phyloP scores from a whole-genome alignment of 2,888 invertebrate genomes.

The Sinelater perroti region DNA sequence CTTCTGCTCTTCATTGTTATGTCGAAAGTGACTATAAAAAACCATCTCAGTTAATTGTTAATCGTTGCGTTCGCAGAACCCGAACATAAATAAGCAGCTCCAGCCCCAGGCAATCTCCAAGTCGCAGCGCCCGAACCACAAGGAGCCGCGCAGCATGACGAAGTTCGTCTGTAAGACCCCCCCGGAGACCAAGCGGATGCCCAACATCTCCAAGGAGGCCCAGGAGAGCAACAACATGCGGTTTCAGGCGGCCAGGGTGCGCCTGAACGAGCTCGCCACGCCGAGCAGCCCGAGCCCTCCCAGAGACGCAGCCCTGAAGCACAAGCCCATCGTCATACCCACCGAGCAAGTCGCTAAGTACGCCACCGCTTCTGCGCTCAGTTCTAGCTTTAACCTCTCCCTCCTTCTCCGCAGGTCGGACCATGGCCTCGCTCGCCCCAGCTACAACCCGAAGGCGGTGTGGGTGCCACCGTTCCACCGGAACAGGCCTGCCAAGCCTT shows the following conservation, averaged over 20 bases:
- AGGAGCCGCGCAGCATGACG: neutral
- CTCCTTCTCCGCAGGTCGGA: too few relatives aligned
- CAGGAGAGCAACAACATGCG: constrained; percentile 10
- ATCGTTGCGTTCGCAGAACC: constrained; percentile 21
- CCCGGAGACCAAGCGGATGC: neutral
- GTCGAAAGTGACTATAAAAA: too few relatives aligned
- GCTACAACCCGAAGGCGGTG: too few relatives aligned
- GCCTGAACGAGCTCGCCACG: constrained; percentile 41
- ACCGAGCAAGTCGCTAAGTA: constrained; percentile 49
- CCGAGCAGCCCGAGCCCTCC: constrained; percentile 63
- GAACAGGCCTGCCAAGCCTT: too few relatives aligned
- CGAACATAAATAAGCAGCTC: constrained; percentile 17
- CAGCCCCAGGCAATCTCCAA: neutral
- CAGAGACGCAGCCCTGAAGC: constrained; percentile 49
- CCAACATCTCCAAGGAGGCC: neutral
- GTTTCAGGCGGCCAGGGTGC: constrained; percentile 33
- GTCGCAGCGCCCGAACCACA: too few relatives aligned
- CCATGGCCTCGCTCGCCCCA: too few relatives aligned
- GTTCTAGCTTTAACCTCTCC: too few relatives aligned
- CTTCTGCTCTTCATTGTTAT: too few relatives aligned
- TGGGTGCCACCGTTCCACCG: too few relatives aligned
- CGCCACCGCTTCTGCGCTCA: too few relatives aligned
- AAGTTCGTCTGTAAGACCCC: constrained; percentile 27
- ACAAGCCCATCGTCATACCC: constrained; percentile 60
- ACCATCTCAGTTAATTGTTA: neutral